These are phyloP conservation scores for Myrmecophaga tridactyla DNA, from an alignment of 2,113 vertebrate species.

Conservation along the genomic window DNA sequence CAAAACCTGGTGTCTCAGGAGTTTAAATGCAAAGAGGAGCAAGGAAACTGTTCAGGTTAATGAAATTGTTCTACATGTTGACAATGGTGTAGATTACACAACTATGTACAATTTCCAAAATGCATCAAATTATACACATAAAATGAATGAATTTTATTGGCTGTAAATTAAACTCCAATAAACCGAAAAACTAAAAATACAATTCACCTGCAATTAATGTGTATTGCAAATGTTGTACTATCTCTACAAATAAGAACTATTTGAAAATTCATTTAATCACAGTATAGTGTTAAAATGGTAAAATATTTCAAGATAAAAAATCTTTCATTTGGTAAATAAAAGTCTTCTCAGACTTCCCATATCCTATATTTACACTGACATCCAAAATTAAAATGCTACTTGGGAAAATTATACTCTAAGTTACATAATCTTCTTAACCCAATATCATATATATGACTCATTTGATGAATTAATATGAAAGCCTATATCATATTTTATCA, in stretches of 20 bases:
- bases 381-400: not conserved
- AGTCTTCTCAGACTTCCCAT: not conserved
- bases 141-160: not conserved
- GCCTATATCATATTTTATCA: not conserved
- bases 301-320: not conserved
- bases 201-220: not conserved
- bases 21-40: not conserved
- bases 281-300: not conserved
- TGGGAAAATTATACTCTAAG: not conserved
- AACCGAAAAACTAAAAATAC: not conserved
- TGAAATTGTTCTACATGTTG: not conserved
- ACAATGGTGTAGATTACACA: not conserved
- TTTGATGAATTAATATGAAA: not conserved
- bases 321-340: not conserved
- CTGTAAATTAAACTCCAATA: not conserved
- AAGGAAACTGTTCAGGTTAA: too few species aligned
- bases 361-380: constrained; percentile 43
- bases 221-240: not conserved
- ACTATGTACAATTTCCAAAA: not conserved
- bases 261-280: not conserved
- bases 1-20: not conserved
- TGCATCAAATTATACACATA: not conserved
- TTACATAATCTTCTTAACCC: not conserved
- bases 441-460: not conserved
- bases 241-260: not conserved